Evolutionary conservation across 2,113 vertebrate genomes (phyloP).

Genomic region (Callocephalon fimbriatum): DNA sequence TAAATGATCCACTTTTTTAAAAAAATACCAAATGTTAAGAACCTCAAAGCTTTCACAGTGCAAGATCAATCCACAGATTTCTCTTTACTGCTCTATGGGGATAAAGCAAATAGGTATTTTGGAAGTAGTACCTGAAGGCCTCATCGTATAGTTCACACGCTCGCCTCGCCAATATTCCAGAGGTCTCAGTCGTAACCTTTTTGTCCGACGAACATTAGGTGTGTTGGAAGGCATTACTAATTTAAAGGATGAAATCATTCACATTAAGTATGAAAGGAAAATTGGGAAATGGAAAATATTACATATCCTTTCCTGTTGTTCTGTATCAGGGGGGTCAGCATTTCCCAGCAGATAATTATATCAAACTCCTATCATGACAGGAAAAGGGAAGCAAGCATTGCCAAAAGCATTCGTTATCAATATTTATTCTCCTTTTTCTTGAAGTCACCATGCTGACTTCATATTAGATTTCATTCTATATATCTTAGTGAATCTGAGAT

Average conservation of each 20-base stretch:
- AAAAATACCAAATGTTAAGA: not conserved
- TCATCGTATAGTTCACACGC: constrained; percentile 51
- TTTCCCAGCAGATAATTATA: not conserved
- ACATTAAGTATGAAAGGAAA: not conserved
- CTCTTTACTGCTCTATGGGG: not conserved
- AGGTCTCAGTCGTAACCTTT: constrained; percentile 72
- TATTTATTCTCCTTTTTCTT: not conserved
- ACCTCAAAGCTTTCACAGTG: not conserved
- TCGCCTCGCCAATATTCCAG: constrained; percentile 82
- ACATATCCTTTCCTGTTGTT: not conserved
- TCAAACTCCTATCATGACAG: not conserved
- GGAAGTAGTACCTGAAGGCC: constrained; percentile 66
- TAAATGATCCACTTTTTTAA: not conserved
- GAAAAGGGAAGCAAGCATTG: not conserved
- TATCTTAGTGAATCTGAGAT: not conserved
- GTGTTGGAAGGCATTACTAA: constrained; percentile 76
- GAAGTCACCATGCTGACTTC: not conserved
- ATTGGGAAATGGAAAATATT: not conserved
- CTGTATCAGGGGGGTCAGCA: not conserved
- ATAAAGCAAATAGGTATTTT: not conserved
- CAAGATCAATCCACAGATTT: not conserved
- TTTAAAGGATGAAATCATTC: not conserved
- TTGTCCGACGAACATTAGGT: constrained; percentile 76
- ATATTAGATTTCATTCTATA: not conserved
- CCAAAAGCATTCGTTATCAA: not conserved